Evolutionary conservation across 2,888 invertebrate genomes (phyloP).

Genomic region (Lithophane ornitopus): DNA sequence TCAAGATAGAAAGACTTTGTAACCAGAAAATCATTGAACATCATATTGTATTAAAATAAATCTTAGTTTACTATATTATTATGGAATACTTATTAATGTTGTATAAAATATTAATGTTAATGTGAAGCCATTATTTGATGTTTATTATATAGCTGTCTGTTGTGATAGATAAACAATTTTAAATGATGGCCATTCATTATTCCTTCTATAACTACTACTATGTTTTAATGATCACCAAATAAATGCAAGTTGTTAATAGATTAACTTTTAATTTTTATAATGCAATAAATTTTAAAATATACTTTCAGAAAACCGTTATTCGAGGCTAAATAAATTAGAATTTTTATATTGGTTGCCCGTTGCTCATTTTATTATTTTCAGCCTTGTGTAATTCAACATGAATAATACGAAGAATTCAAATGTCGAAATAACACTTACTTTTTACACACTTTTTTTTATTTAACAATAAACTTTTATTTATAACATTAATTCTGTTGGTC

Average conservation of each 20-base stretch:
- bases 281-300: background rate
- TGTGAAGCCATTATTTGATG: slow-evolving; percentile 55
- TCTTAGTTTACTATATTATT: slow-evolving; percentile 55
- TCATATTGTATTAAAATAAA: slow-evolving; percentile 61
- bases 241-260: slow-evolving; percentile 15
- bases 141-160: slow-evolving; percentile 48
- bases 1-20: slow-evolving; percentile 46
- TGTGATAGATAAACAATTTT: slow-evolving; percentile 64
- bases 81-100: slow-evolving; percentile 57
- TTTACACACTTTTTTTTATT: background rate
- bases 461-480: slow-evolving; percentile 5
- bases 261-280: slow-evolving; percentile 28
- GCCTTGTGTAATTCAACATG: background rate
- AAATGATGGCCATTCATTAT: slow-evolving; percentile 47
- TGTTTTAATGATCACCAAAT: slow-evolving; percentile 47
- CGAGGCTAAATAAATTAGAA: slow-evolving; percentile 43
- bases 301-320: slow-evolving; percentile 9
- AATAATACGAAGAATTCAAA: slow-evolving; percentile 24
- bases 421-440: background rate
- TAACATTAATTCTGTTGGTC: background rate
- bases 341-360: slow-evolving; percentile 25
- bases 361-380: slow-evolving; percentile 12
- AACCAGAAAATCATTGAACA: slow-evolving; percentile 52
- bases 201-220: slow-evolving; percentile 1
- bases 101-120: slow-evolving; percentile 56